Conservation (phyloP, 2,888 invertebrate genomes). For the Tachina fera region DNA sequence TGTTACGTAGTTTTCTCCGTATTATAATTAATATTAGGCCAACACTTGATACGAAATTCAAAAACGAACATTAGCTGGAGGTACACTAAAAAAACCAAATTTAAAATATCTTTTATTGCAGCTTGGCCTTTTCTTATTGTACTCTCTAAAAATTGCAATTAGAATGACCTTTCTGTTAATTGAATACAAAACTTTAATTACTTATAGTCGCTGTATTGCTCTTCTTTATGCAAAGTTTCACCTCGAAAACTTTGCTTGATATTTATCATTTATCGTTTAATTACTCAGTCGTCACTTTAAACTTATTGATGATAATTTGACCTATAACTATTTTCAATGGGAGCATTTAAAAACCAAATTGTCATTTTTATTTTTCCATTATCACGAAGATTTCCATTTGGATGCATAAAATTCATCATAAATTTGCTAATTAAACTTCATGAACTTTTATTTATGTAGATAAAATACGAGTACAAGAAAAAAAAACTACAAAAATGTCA, state of each 20-base stretch:
- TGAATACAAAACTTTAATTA: not conserved
- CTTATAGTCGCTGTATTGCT: not conserved
- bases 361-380: constrained; percentile 14
- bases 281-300: constrained; percentile 25
- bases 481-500: constrained; percentile 23
- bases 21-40: too few relatives aligned
- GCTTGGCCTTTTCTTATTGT: too few relatives aligned
- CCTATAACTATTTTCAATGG: constrained; percentile 45
- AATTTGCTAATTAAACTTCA: constrained; percentile 69
- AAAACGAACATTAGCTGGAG: too few relatives aligned
- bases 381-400: constrained; percentile 61
- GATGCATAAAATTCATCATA: constrained; percentile 49
- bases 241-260: not conserved
- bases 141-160: not conserved
- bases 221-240: constrained; percentile 5
- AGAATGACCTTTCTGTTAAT: constrained; percentile 8
- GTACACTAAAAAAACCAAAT: too few relatives aligned
- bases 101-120: not conserved
- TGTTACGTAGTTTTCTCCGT: too few relatives aligned
- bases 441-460: constrained; percentile 57
- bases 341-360: not conserved
- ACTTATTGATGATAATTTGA: constrained; percentile 44
- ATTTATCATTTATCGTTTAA: constrained; percentile 3
- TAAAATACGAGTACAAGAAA: not conserved
- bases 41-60: too few relatives aligned